Percentiles rank a stretch among this genome's conserved stretches.
Evolutionary conservation across 2,797 vertebrate genomes (phyloP).

Genomic region (Microchirus variegatus): DNA sequence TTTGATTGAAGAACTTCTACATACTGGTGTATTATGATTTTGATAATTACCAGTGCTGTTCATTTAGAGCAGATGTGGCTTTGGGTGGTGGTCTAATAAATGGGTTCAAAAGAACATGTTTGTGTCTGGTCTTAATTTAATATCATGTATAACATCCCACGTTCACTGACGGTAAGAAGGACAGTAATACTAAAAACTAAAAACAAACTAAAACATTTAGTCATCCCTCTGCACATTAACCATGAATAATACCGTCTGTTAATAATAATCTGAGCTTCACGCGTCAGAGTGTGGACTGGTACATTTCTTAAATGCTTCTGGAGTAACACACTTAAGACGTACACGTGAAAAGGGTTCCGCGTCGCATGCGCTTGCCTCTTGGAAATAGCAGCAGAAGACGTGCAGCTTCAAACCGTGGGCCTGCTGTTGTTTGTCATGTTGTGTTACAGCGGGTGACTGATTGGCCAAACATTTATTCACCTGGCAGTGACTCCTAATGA

Average conservation of each 20-base stretch:
- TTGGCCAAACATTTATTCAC: constrained; percentile 59
- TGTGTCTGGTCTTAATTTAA: too few relatives aligned
- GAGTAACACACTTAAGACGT: constrained; percentile 53
- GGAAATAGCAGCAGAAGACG: constrained; percentile 24
- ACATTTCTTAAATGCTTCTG: constrained; percentile 38
- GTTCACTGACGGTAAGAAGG: not conserved
- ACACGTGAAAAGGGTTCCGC: constrained; percentile 35
- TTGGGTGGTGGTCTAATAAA: too few relatives aligned
- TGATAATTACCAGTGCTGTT: too few relatives aligned
- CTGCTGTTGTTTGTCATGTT: constrained; percentile 36
- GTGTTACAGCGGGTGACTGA: constrained; percentile 46
- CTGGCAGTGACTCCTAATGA: constrained; percentile 33
- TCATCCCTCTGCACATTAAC: constrained; percentile 17
- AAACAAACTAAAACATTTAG: constrained; percentile 36
- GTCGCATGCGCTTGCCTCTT: constrained; percentile 19
- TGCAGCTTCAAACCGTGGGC: constrained; percentile 16
- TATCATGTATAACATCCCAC: too few relatives aligned
- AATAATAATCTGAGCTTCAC: constrained; percentile 3
- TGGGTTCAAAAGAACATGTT: too few relatives aligned
- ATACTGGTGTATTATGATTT: too few relatives aligned
- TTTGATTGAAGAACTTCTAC: too few relatives aligned
- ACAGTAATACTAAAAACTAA: too few relatives aligned
- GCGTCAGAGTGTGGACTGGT: constrained; percentile 11
- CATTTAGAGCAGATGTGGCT: too few relatives aligned
- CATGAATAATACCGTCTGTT: constrained; percentile 4